A percentile compares a stretch with the other conserved stretches of the same genome.
Evolutionary conservation across 2,113 vertebrate species (phyloP).

Genomic region (Canis aureus): DNA sequence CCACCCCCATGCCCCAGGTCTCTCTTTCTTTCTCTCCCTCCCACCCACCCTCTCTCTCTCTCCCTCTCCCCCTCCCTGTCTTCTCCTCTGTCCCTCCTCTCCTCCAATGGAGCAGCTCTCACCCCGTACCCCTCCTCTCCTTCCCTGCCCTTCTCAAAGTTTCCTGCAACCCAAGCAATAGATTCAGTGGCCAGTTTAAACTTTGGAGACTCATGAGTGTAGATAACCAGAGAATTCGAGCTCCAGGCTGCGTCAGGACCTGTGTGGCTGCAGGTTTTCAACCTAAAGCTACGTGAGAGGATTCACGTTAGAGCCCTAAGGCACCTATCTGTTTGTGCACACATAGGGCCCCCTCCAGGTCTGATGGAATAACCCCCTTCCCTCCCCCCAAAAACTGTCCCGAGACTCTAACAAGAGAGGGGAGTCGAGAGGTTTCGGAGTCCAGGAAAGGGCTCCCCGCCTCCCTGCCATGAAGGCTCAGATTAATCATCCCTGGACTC

Average conservation of each 20-base stretch:
- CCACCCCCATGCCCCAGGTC: rapidly evolving
- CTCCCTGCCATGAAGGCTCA: neutral
- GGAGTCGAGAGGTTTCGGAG: neutral
- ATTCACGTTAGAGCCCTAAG: rapidly evolving
- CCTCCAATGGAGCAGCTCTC: neutral
- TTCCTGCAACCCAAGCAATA: neutral
- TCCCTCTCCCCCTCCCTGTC: rapidly evolving
- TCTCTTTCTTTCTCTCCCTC: neutral
- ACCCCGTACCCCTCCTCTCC: neutral
- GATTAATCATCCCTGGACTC: neutral
- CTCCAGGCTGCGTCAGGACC: neutral
- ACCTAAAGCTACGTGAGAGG: rapidly evolving
- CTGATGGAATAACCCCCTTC: neutral
- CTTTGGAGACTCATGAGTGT: neutral
- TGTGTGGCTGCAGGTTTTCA: neutral
- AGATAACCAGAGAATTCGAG: neutral
- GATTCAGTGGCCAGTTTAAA: neutral
- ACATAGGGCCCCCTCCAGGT: rapidly evolving
- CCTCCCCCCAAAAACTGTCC: neutral
- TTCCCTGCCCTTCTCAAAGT: neutral
- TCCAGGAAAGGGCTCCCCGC: neutral
- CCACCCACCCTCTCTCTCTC: neutral
- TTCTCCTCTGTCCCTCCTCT: neutral
- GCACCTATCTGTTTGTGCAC: neutral
- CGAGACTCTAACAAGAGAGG: neutral